Base-by-base conservation (phyloP, 2,888 invertebrate genomes). In the Tenthredo mesomela region DNA sequence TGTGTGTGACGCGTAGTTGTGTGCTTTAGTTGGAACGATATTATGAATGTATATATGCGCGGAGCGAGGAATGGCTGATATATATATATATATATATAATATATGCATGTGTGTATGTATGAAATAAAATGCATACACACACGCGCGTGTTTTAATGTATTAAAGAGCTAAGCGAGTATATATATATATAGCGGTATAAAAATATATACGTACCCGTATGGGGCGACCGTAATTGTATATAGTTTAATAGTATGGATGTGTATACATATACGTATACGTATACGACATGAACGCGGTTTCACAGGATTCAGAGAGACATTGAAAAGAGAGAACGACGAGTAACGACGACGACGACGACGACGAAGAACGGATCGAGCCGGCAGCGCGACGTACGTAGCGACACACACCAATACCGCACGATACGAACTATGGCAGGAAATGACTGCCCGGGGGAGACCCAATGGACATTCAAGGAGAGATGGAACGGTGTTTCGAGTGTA, bases 381-480 rank as follows among this genome's bases (percentile, higher is more conserved):
- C 61, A 25, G 61, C 61, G 21, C 18, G 29, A 40, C 18, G 61
- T n/a, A 15, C 3, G 33, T 4, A 40, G 61, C 10, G 58, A 80
- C 21, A 82, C 58, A 58, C 80, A 67, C 43, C 67, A 47, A 67
- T 47, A 21, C 61, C 58, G 80, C 80, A 77, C 40, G 58, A 37
- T 40, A 61, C 61, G 21, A 58, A 37, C n/a, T 61, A 5, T 67
- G 67, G 82, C 82, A 82, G 82, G 82, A 82, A 82, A 67, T 82
- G 82, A 82, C 67, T 61, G 67, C 67, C 15, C 70, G 67, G 82
- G 70, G 82, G 82, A 47, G 67, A 43, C 70, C 82, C 33, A n/a
- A 67, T 82, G 82, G 50, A 82, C 29, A 82, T 82, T 82, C 67
- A 82, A 82, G 82, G 82, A 82, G 82, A 82, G 82, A 82, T 43